A percentile compares a stretch with the other conserved stretches of the same genome.
Evolutionary conservation across 2,888 invertebrate genomes (phyloP).

Genomic region (Cerastis rubricosa): DNA sequence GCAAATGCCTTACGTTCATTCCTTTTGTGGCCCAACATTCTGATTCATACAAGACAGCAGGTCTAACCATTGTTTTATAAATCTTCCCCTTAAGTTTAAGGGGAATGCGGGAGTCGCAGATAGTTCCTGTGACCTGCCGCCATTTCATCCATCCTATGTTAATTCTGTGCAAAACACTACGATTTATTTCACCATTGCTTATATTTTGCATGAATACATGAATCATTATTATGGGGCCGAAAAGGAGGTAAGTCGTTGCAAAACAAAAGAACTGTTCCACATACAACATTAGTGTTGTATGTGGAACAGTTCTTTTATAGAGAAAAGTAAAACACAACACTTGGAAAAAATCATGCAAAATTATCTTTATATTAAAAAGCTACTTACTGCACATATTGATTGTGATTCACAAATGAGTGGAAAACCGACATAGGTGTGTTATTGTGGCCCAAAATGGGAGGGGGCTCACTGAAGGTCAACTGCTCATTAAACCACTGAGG

Average conservation of each 20-base stretch:
- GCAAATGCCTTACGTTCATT: too few relatives aligned
- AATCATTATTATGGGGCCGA: background rate
- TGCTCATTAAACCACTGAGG: conserved; percentile 92
- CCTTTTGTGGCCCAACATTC: too few relatives aligned
- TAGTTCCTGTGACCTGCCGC: too few relatives aligned
- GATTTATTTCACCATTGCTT: too few relatives aligned
- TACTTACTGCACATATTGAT: conserved; percentile 91
- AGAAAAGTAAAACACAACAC: background rate
- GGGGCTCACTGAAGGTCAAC: conserved; percentile 85
- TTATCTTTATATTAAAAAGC: background rate
- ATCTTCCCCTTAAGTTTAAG: too few relatives aligned
- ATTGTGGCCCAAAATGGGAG: conserved; percentile 89
- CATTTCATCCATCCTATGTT: too few relatives aligned
- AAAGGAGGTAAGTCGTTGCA: background rate
- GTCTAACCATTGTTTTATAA: too few relatives aligned
- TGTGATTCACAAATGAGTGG: conserved; percentile 89
- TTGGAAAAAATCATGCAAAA: conserved; percentile 3
- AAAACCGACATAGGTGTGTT: conserved; percentile 89
- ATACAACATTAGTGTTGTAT: background rate
- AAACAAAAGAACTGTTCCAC: background rate
- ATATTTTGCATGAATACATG: too few relatives aligned
- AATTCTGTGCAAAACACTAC: too few relatives aligned
- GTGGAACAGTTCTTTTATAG: too few relatives aligned
- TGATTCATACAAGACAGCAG: too few relatives aligned
- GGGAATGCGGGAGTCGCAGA: too few relatives aligned